Evolutionary conservation across 2,113 vertebrate genomes (phyloP), one percentile per base, ranked within the genome.

Genomic region (Solenodon paradoxus): DNA sequence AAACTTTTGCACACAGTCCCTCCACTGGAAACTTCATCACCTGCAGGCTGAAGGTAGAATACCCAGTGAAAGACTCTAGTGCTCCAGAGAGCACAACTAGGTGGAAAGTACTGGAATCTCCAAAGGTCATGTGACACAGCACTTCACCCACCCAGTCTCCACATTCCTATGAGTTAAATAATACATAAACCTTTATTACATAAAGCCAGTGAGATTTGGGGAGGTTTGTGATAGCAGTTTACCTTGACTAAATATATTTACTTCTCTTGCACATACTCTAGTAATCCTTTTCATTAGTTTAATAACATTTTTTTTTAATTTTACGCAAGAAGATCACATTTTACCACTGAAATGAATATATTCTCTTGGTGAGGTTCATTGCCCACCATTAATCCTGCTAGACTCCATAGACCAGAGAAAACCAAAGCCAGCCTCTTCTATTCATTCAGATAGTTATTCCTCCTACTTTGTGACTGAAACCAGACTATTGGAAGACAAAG

Each of bases 391-490:
- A 53, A 84, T 89, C 55, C 47, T 57, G 24, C 42, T 64, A 55
- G 57, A 64, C 38, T 68, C 47, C 66, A 26, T n/a, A 93, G 92
- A 45, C 82, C 45, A 77, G 9, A 7, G 15, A 84, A 61, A 4
- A 88, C 22, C 16, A 42, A 87, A 83, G 30, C 22, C 38, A 64
- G 38, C 16, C 64, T 88, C n/a, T 61, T 30, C n/a, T 38, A 57
- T 15, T 69, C 15, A 71, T 57, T 84, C 66, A 84, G 66, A 87
- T 4, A 69, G n/a, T 9, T 88, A 6, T 30, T 88, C 28, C 35
- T 51, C n/a, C 15, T 40, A 40, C 55, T 84, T 63, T 24, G 28
- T 83, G 66, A 80, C 7, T 78, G 66, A 95, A 97, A 89, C n/a
- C 83, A 75, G 61, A 86, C 32, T 38, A 55, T 15, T 0, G 5